phyloP scores from a whole-genome alignment of 2,888 invertebrate genomes.

The Aporophyla lueneburgensis region DNA sequence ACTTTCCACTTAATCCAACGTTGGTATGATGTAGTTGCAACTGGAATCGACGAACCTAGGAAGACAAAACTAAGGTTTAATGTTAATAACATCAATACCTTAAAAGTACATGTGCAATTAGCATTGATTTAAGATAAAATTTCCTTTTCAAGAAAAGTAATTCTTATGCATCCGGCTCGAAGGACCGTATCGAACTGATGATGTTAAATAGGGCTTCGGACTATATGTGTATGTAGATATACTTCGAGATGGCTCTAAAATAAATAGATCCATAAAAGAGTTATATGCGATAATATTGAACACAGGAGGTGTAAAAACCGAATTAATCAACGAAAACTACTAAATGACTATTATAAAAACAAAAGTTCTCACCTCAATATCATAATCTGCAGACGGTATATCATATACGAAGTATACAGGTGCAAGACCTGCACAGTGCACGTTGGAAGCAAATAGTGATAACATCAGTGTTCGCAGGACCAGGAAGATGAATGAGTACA shows the following conservation, averaged over 20 bases:
- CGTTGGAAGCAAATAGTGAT: slow-evolving; percentile 69
- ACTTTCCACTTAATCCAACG: slow-evolving; percentile 71
- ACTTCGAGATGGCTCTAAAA: too few relatives aligned
- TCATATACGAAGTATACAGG: slow-evolving; percentile 66
- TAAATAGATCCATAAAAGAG: not conserved
- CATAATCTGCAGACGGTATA: slow-evolving; percentile 67
- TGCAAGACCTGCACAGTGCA: slow-evolving; percentile 68
- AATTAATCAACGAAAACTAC: not conserved
- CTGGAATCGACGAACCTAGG: slow-evolving; percentile 73
- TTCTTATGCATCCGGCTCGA: not conserved
- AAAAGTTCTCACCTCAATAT: slow-evolving; percentile 66
- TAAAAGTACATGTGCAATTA: not conserved
- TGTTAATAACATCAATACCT: not conserved
- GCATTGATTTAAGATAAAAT: not conserved
- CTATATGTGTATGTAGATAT: too few relatives aligned
- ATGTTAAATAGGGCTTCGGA: not conserved
- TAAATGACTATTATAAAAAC: not conserved
- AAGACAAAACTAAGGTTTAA: not conserved
- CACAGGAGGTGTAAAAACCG: not conserved
- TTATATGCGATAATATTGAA: not conserved
- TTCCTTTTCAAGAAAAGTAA: not conserved
- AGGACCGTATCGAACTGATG: not conserved
- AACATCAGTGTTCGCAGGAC: slow-evolving; percentile 63
- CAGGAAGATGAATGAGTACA: slow-evolving; percentile 69
- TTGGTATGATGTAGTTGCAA: slow-evolving; percentile 71